Percentiles rank a stretch among this genome's conserved stretches.
phyloP scores from a whole-genome alignment of 2,797 vertebrate species.

The Phyllotis vaccarum region DNA sequence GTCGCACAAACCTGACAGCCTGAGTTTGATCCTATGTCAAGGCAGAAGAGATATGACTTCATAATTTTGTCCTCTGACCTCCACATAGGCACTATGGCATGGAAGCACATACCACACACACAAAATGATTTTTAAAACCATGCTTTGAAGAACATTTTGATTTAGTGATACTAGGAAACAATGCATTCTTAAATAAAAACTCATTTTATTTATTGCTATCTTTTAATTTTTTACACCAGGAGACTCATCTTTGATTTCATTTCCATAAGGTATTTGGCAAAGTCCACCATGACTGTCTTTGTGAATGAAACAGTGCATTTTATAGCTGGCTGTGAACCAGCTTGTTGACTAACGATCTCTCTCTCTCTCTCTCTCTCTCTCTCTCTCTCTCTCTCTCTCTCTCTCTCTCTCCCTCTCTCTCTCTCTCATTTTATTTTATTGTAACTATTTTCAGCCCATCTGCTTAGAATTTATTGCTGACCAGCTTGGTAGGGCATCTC shows the following conservation, averaged over 20 bases:
- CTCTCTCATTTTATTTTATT: neutral
- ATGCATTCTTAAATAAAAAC: neutral
- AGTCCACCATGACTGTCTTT: neutral
- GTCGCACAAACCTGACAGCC: no score
- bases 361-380: no score
- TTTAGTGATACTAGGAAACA: neutral
- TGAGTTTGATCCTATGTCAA: neutral
- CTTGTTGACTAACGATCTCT: neutral
- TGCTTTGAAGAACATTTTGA: neutral
- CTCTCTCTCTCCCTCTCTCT: neutral
- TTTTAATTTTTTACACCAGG: neutral
- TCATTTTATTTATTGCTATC: neutral
- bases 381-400: neutral
- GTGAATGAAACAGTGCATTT: neutral
- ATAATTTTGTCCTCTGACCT: neutral
- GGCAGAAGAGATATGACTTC: neutral
- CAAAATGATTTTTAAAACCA: neutral
- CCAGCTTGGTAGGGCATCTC: neutral
- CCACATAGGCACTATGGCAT: neutral
- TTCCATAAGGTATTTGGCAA: neutral
- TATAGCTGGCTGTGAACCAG: neutral
- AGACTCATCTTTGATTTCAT: neutral
- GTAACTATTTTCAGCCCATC: neutral
- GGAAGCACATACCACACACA: neutral
- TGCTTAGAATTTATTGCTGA: constrained; percentile 10